Evolutionary conservation across 1,140 invertebrate genomes (phyloP).

Genomic region (Cotesia chilonis): DNA sequence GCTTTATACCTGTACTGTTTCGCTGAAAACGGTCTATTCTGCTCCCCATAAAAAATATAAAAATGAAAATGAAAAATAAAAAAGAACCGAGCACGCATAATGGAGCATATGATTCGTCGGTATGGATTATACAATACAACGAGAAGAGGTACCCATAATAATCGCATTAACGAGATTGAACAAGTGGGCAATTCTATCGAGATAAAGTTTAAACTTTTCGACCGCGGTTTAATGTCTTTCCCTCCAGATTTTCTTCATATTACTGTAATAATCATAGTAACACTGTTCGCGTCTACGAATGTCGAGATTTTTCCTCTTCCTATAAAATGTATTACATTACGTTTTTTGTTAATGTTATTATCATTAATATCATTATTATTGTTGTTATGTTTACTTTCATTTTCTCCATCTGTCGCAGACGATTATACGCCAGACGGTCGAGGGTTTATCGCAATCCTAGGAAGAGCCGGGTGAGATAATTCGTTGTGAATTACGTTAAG

Average conservation of each 20-base stretch:
- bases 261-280: neutral
- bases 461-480: conserved; percentile 29
- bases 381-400: neutral
- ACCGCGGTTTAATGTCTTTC: conserved; percentile 7
- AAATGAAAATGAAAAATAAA: neutral
- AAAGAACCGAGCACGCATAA: conserved; percentile 35
- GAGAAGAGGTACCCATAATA: conserved; percentile 33
- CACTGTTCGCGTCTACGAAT: neutral
- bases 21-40: no score
- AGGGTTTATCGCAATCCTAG: conserved; percentile 24
- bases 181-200: conserved; percentile 38
- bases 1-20: neutral
- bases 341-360: neutral
- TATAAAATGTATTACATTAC: neutral
- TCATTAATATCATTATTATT: neutral
- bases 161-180: conserved; percentile 45
- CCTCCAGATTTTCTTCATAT: neutral
- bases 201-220: conserved; percentile 18
- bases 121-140: conserved; percentile 9
- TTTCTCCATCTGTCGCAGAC: conserved; percentile 17
- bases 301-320: no score
- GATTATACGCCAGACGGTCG: conserved; percentile 24
- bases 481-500: conserved; percentile 29
- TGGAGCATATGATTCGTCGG: conserved; percentile 37
- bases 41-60: neutral